These are phyloP conservation scores for Sebastes aleutianus DNA, from an alignment of 2,797 vertebrate species.

Conservation along the genomic window DNA sequence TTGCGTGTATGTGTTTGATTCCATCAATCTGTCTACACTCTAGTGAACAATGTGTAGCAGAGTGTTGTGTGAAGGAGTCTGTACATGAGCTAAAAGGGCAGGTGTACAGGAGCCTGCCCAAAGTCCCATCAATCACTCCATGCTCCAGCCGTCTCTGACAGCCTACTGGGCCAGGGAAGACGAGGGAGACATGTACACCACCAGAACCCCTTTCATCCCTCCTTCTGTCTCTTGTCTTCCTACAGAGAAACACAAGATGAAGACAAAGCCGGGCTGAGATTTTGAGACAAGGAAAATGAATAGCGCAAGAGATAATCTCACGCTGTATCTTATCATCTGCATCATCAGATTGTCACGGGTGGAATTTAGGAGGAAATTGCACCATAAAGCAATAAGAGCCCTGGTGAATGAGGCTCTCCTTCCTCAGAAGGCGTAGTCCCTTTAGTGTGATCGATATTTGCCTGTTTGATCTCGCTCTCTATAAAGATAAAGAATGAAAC, in stretches of 20 bases:
- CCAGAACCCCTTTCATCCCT: constrained; percentile 1
- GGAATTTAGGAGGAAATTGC: constrained; percentile 29
- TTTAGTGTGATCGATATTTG: constrained; percentile 27
- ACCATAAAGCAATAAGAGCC: constrained; percentile 31
- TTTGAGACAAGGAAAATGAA: neutral
- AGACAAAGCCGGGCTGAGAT: neutral
- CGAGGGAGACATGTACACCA: neutral
- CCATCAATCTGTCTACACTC: constrained; percentile 39
- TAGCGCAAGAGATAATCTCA: neutral
- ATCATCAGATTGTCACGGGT: constrained; percentile 35
- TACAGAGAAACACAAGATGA: neutral
- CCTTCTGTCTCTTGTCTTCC: neutral
- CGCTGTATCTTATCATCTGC: neutral
- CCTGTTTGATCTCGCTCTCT: constrained; percentile 12
- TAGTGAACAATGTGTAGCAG: constrained; percentile 48
- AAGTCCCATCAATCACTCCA: constrained; percentile 58
- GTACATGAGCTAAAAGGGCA: constrained; percentile 38
- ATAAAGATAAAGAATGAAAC: constrained; percentile 9
- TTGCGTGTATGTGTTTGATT: constrained; percentile 43
- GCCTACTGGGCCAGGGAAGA: constrained; percentile 30
- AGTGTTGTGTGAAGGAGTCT: constrained; percentile 40
- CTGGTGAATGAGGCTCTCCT: constrained; percentile 5
- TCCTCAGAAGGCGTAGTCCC: constrained; percentile 35
- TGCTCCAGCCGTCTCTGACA: constrained; percentile 46
- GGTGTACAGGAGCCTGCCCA: constrained; percentile 43